A percentile compares a stretch with the other conserved stretches of the same genome.
Evolutionary conservation across 2,888 invertebrate genomes (phyloP).

Genomic region (Acleris literana): DNA sequence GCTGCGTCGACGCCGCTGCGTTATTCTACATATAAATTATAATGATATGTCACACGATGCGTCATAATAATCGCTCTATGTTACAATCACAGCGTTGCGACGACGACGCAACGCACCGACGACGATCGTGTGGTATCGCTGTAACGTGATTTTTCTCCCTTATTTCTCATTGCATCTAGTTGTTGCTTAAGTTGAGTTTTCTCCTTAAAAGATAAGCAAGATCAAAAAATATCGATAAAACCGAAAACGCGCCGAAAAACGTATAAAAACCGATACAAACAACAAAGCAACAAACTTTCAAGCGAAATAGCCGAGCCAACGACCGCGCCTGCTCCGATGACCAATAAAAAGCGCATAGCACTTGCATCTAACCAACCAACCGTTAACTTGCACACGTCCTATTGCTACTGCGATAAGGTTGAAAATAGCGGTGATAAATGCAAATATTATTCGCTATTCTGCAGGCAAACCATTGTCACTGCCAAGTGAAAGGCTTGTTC

Average conservation of each 20-base stretch:
- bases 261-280: background rate
- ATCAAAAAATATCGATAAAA: background rate
- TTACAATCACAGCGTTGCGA: no score
- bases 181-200: no score
- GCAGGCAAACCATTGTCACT: slow-evolving; percentile 46
- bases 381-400: slow-evolving; percentile 20
- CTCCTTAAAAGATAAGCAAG: no score
- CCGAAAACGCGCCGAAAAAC: background rate
- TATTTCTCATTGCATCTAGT: no score
- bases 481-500: slow-evolving; percentile 48
- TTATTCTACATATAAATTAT: no score
- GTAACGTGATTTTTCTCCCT: no score
- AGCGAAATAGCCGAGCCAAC: slow-evolving; percentile 15
- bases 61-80: no score
- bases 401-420: slow-evolving; percentile 15
- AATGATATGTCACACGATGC: no score
- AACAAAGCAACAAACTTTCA: slow-evolving; percentile 14
- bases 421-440: background rate
- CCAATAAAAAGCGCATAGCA: slow-evolving; percentile 44
- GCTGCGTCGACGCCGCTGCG: no score
- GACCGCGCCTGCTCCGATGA: slow-evolving; percentile 41
- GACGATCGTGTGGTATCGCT: no score
- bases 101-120: no score
- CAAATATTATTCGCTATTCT: slow-evolving; percentile 24
- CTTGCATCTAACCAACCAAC: slow-evolving; percentile 23